Evolutionary conservation across 1,140 invertebrate genomes (phyloP), one percentile per base, ranked within the genome.

Genomic region (Lordiphosa stackelbergi): DNA sequence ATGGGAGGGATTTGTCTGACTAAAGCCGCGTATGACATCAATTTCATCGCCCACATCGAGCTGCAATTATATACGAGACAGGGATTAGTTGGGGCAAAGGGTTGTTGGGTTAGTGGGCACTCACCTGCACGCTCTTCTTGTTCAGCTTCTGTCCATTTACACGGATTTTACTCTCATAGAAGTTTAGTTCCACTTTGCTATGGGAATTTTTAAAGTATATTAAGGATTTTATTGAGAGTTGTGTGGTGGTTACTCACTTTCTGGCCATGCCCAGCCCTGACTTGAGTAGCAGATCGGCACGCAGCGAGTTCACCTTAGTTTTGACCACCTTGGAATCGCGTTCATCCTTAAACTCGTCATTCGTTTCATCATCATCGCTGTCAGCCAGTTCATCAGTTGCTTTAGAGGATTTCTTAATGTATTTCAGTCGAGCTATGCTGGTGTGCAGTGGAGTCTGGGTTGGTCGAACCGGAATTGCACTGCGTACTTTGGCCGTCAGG

Each of bases 221-320:
- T 43, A 8, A 31, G 10, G 5, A 7, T 8, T 13, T 34, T 4
- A 1, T 0, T n/a, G 5, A 0, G 2, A 31, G 3, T 38, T 10
- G 8, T 12, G 0, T 10, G 2, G 8, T 10, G 2, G 8, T 6
- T 1, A 89, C 88, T 88, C 61, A 90, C 90, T 91, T 93, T 83
- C 93, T 90, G 22, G 92, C 89, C 49, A 93, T 88, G 38, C 90
- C 90, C n/a, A 94, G 83, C 9, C 90, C 91, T 47, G 89, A 88
- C 88, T 94, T 94, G 1, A 93, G 69, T 41, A 94, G 65, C 1
- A 86, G 73, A 89, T 95, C 93, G 3, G 92, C 87, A 56, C 93
- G 88, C 56, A 92, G 68, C 3, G 92, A 93, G 54, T 89, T 88
- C 11, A 93, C 88, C 58, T 84, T 91, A 28, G 90, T 85, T 73